phyloP scores from a whole-genome alignment of 2,888 invertebrate genomes.

The Pycnomerus fuliginosus region DNA sequence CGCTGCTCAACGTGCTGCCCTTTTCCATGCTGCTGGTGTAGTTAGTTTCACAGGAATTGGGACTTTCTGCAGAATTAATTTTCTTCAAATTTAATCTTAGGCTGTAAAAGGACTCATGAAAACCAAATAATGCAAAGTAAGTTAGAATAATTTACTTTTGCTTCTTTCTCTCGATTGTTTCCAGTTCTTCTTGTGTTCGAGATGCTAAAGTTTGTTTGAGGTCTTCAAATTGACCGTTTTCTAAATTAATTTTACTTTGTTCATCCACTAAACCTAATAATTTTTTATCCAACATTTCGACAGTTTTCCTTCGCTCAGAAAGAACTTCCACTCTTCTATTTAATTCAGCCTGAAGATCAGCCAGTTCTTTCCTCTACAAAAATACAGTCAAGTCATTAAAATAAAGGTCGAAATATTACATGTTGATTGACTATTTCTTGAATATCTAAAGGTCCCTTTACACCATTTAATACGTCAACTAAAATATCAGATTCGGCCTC shows the following conservation, averaged over 20 bases:
- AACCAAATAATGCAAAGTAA: background rate
- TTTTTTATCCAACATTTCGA: slow-evolving; percentile 70
- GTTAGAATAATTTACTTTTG: slow-evolving; percentile 45
- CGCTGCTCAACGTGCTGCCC: slow-evolving; percentile 54
- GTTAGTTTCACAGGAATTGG: slow-evolving; percentile 46
- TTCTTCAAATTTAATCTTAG: slow-evolving; percentile 69
- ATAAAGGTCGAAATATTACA: slow-evolving; percentile 57
- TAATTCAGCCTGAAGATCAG: slow-evolving; percentile 68
- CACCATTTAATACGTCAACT: slow-evolving; percentile 64
- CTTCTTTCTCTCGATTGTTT: slow-evolving; percentile 56
- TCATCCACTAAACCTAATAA: slow-evolving; percentile 66
- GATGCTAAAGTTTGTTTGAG: slow-evolving; percentile 53
- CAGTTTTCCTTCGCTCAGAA: slow-evolving; percentile 64
- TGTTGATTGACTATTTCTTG: slow-evolving; percentile 71
- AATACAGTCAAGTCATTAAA: slow-evolving; percentile 8
- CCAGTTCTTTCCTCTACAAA: slow-evolving; percentile 69
- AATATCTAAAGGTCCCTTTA: slow-evolving; percentile 67
- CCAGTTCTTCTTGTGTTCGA: slow-evolving; percentile 55
- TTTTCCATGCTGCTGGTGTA: slow-evolving; percentile 43
- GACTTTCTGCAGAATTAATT: slow-evolving; percentile 46
- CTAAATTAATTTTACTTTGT: slow-evolving; percentile 50
- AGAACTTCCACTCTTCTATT: slow-evolving; percentile 62
- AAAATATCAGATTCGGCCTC: slow-evolving; percentile 63
- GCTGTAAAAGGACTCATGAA: slow-evolving; percentile 47
- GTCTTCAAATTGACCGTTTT: slow-evolving; percentile 36